Evolutionary conservation across 30 jellyfish, hydroid and myxozoan genomes (phyloP).

Genomic region (Turritopsis dohrnii): DNA sequence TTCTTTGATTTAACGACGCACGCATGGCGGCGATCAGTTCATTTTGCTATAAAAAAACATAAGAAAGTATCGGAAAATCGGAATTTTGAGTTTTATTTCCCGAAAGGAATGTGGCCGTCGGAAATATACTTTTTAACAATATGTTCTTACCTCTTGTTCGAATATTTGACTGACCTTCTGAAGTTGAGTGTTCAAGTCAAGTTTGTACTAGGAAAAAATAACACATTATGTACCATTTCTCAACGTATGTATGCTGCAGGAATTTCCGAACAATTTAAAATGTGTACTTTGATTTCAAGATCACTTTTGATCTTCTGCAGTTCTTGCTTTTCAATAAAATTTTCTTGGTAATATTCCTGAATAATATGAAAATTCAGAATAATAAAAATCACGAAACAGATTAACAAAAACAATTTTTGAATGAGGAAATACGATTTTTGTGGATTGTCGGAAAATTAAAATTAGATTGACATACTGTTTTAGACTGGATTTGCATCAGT

Average conservation of each 20-base stretch:
- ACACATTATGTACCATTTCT: too few species aligned
- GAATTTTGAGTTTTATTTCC: too few species aligned
- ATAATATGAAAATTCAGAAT: neutral
- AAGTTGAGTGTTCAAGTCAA: conserved; percentile 21
- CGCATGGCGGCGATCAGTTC: conserved; percentile 20
- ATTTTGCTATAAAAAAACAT: conserved; percentile 11
- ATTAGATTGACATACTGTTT: neutral
- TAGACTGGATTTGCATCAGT: neutral
- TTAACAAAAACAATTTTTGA: too few species aligned
- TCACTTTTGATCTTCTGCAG: conserved; percentile 10
- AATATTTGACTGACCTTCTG: conserved; percentile 9
- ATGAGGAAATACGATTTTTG: neutral
- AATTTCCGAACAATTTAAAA: too few species aligned
- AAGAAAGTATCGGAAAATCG: too few species aligned
- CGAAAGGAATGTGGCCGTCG: too few species aligned
- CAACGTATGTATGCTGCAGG: too few species aligned
- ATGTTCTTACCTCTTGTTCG: conserved; percentile 18
- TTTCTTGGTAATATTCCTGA: conserved; percentile 23
- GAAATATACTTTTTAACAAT: too few species aligned
- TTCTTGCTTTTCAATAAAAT: conserved; percentile 16
- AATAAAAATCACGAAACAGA: too few species aligned
- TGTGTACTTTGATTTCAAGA: conserved; percentile 12
- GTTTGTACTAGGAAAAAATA: conserved; percentile 2
- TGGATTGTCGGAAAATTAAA: neutral
- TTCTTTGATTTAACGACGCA: neutral